Conservation (phyloP, 2,888 invertebrate species). For the Ptilodon capucinus region DNA sequence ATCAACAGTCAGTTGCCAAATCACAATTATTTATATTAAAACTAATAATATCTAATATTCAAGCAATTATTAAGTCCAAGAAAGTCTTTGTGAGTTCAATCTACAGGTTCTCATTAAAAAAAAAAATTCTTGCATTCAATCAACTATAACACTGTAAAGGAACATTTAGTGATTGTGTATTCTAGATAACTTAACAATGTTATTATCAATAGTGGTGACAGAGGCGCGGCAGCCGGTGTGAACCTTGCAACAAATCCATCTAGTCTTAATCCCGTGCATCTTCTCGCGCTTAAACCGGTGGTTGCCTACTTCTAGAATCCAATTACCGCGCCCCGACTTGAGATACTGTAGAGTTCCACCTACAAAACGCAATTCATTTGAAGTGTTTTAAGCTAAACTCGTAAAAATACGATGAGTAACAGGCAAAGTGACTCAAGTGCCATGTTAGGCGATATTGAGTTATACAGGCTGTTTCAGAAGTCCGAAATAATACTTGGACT, state of each 20-base stretch:
- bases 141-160: background rate
- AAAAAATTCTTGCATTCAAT: background rate
- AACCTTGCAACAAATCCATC: constrained; percentile 17
- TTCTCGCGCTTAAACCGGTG: constrained; percentile 14
- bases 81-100: too few species aligned
- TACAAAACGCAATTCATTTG: constrained; percentile 6
- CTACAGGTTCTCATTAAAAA: too few species aligned
- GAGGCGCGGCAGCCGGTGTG: constrained; percentile 17
- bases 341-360: constrained; percentile 3
- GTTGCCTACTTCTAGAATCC: constrained; percentile 11
- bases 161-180: constrained; percentile 8
- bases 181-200: constrained; percentile 8
- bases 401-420: too few species aligned
- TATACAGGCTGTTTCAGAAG: too few species aligned
- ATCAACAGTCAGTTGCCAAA: too few species aligned
- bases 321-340: constrained; percentile 16
- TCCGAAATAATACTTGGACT: too few species aligned
- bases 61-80: too few species aligned
- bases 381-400: background rate
- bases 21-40: too few species aligned
- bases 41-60: too few species aligned
- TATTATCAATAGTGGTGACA: constrained; percentile 15
- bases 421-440: too few species aligned
- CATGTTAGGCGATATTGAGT: too few species aligned
- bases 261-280: constrained; percentile 7